Evolutionary conservation across 2,797 vertebrate species (phyloP).

Genomic region (Sebastes paucispinis): DNA sequence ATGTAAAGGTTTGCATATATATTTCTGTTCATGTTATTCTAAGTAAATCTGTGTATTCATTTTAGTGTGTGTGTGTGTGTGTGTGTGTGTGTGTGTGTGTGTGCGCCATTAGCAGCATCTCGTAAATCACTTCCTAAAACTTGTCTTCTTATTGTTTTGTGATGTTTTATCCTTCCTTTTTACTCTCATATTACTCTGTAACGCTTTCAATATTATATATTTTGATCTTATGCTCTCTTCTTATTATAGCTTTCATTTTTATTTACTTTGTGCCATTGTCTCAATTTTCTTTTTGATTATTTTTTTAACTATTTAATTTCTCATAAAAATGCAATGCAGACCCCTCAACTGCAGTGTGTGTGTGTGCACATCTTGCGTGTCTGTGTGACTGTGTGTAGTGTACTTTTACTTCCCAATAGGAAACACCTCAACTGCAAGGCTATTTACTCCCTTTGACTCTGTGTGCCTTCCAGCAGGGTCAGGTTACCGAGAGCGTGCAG

Average conservation of each 20-base stretch:
- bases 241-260: background rate
- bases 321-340: background rate
- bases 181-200: background rate
- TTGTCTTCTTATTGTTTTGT: background rate
- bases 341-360: background rate
- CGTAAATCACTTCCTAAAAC: background rate
- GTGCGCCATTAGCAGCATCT: background rate
- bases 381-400: background rate
- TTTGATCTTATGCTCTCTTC: background rate
- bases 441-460: constrained; percentile 72
- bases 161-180: background rate
- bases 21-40: background rate
- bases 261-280: background rate
- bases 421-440: constrained; percentile 76
- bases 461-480: constrained; percentile 66
- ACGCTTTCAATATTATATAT: background rate
- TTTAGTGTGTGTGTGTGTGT: background rate
- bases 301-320: background rate
- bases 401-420: constrained; percentile 54
- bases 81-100: background rate
- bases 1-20: constrained; percentile 27
- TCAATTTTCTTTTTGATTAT: background rate
- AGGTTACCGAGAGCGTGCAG: constrained; percentile 66
- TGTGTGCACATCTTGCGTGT: background rate
- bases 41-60: background rate